Conservation (phyloP, 2,797 vertebrate species). For the Danio choprae region DNA sequence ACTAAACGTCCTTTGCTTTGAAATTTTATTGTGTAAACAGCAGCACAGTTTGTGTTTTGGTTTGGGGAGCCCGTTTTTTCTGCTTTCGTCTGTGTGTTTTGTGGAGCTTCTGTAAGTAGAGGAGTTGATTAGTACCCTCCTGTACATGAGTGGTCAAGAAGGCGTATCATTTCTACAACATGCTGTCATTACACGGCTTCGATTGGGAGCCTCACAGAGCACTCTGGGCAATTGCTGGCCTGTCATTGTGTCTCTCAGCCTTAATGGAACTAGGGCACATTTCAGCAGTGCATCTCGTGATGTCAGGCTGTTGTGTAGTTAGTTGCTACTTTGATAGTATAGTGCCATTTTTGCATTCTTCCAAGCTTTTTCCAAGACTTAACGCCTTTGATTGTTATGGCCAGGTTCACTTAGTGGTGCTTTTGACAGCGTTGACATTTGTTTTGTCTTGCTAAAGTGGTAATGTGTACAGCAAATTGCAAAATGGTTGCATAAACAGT, state of each 20-base stretch:
- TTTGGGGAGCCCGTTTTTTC: conserved; percentile 47
- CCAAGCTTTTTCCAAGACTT: neutral
- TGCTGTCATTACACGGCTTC: conserved; percentile 77
- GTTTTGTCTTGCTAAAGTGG: neutral
- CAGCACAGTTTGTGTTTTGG: conserved; percentile 64
- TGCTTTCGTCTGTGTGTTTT: conserved; percentile 60
- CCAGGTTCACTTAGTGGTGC: conserved; percentile 5
- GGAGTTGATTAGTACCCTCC: conserved; percentile 79
- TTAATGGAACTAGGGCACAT: conserved; percentile 66
- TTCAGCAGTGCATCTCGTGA: conserved; percentile 26
- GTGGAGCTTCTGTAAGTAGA: conserved; percentile 75
- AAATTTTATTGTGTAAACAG: conserved; percentile 69
- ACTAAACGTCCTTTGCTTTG: conserved; percentile 63
- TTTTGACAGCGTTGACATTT: conserved; percentile 1
- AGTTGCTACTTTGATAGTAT: neutral
- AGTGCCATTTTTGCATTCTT: neutral
- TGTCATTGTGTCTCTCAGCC: conserved; percentile 67
- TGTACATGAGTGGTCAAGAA: conserved; percentile 71
- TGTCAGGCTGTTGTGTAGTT: conserved; percentile 20
- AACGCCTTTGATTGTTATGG: neutral
- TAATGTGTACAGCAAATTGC: neutral
- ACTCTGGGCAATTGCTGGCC: conserved; percentile 68
- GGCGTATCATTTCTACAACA: conserved; percentile 79
- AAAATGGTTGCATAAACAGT: neutral
- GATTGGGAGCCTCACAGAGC: conserved; percentile 70